Base-by-base conservation (phyloP, 2,888 invertebrate species). In the Drosophila incognita region DNA sequence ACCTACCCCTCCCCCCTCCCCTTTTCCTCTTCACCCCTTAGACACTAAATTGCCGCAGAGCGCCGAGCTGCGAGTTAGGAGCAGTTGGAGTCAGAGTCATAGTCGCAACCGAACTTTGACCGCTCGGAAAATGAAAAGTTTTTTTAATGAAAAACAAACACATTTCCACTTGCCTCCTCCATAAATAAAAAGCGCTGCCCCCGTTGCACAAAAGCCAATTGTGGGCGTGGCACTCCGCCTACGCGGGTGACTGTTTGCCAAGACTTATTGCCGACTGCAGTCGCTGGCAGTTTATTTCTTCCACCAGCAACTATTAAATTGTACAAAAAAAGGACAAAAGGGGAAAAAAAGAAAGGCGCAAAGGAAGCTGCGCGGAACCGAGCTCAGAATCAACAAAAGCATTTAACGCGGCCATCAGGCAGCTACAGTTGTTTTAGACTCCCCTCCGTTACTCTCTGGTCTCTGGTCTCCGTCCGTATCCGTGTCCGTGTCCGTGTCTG, bases 71-170 rank as follows among this genome's bases (percentile, higher is more conserved):
- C 1, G 2, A 8, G 46, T 24, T 46, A 46, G 46, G 15, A 46
- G 46, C 46, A 52, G 51, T 24, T 24, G 46, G 35, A 38, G 52
- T 56, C 60, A 38, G 35, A 62, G 63, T 21, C 46, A 54, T 40
- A 67, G 63, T 48, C 38, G 24, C 48, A 73, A 63, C 75, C 73
- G 82, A 90, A 90, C 90, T 89, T 82, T 90, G 82, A 79, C 85
- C 84, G 76, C 81, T 90, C 77, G 24, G 56, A 82, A 86, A 89
- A 79, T 76, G 83, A 83, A 90, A 88, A 88, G 72, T 84, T 91
- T 92, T 46, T 85, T 90, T 90, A 92, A 91, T 91, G 91, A 91
- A 91, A 92, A 91, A 88, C 86, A 91, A 92, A 92, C 90, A 92
- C 79, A 90, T 88, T 89, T 77, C 70, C 78, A 64, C 46, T 46